phyloP scores from a whole-genome alignment of 1,140 invertebrate species.

The Drosophila burlai region DNA sequence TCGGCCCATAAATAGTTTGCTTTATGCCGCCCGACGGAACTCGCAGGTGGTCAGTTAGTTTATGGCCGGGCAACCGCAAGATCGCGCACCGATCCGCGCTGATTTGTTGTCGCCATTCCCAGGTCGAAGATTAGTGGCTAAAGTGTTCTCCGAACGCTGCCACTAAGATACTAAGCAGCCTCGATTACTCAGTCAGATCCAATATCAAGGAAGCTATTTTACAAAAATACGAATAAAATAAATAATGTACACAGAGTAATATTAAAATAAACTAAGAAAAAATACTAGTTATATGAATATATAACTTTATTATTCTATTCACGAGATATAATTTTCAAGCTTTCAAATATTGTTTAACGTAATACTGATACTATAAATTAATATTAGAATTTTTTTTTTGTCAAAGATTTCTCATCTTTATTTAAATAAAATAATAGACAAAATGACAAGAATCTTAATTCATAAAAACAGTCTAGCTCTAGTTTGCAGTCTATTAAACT shows the following conservation, averaged over 20 bases:
- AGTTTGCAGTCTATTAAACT: neutral
- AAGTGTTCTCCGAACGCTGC: slow-evolving; percentile 31
- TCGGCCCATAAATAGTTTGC: slow-evolving; percentile 62
- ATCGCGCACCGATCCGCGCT: slow-evolving; percentile 40
- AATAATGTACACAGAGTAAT: no score
- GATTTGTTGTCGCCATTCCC: slow-evolving; percentile 63
- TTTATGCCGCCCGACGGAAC: slow-evolving; percentile 56
- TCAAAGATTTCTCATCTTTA: no score
- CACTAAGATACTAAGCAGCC: slow-evolving; percentile 1
- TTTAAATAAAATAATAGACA: neutral
- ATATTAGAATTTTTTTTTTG: no score
- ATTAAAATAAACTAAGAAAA: neutral
- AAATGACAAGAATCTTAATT: neutral
- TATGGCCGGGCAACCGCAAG: slow-evolving; percentile 57
- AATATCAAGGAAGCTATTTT: neutral
- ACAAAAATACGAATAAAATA: neutral
- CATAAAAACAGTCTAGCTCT: neutral
- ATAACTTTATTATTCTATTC: neutral
- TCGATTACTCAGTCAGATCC: slow-evolving; percentile 18
- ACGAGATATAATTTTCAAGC: no score
- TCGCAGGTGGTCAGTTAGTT: slow-evolving; percentile 63
- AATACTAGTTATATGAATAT: neutral
- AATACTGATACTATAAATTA: no score
- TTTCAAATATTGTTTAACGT: no score
- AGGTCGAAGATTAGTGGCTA: slow-evolving; percentile 6